Base-by-base conservation (phyloP, 2,888 invertebrate genomes). In the Mystacides longicornis region DNA sequence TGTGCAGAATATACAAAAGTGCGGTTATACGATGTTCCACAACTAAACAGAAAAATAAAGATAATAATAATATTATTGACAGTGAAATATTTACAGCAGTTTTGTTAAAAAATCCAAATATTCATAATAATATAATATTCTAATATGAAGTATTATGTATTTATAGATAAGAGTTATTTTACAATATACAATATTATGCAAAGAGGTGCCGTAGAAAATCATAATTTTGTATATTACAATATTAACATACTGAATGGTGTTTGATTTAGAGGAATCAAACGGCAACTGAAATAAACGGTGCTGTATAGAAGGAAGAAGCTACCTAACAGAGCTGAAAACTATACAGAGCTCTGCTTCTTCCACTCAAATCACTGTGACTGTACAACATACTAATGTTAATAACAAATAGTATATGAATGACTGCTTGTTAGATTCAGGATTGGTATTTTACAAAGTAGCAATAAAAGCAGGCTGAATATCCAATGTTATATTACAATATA, bases 241-340 rank as follows among this genome's bases (percentile, higher is more conserved):
- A 73, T 54, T 61, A 58, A 60, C 59, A 58, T 61, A 60, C 52
- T 60, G 51, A 60, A 56, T 55, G 57, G 52, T 74, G 73, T 69
- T 51, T 49, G 54, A 55, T 58, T 54, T 31, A 37, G 47, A 19
- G 43, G 37, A 59, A 59, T 55, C 57, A 71, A 73, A 75, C 77
- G 72, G 83, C 83, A 83, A 83, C 81, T 81, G 71, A 83, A 83
- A 82, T 74, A 80, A 83, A 83, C 77, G 78, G 84, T 83, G 82
- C 83, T 82, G 81, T 75, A 82, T 80, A 81, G 80, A 74, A 78
- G 71, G 79, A 82, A 81, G 76, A 82, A 82, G 82, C 81, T 71
- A 71, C 71, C 70, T 7, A 66, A 56, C 48, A 45, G 23, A 48
- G 23, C 48, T 23, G 48, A 23, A 23, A 65, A 62, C 65, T 63